phyloP scores from a whole-genome alignment of 2,113 vertebrate genomes.

The Trematocara nigrifrons region DNA sequence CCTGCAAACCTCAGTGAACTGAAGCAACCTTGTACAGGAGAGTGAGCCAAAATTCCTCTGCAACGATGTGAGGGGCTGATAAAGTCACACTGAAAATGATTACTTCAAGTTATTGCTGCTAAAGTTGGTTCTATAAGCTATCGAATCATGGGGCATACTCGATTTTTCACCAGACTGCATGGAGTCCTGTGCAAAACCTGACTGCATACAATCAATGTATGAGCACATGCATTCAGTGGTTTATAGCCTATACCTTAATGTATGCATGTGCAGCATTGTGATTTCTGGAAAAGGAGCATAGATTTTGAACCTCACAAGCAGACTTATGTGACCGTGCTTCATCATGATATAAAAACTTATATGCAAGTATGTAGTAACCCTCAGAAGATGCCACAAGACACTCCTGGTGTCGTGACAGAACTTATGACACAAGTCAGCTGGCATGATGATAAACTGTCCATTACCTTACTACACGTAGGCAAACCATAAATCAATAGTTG shows the following conservation, averaged over 20 bases:
- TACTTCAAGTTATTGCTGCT: not conserved
- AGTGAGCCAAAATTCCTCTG: not conserved
- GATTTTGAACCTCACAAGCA: not conserved
- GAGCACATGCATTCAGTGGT: not conserved
- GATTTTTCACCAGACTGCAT: not conserved
- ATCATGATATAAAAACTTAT: not conserved
- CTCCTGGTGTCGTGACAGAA: not conserved
- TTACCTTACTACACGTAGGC: not conserved
- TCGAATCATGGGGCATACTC: not conserved
- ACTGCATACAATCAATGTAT: not conserved
- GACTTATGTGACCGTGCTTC: not conserved
- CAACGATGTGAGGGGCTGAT: not conserved
- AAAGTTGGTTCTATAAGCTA: not conserved
- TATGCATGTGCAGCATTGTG: not conserved
- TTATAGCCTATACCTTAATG: not conserved
- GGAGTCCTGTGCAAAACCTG: not conserved
- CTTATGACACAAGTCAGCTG: not conserved
- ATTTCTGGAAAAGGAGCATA: not conserved
- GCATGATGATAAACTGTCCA: not conserved
- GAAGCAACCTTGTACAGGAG: not conserved
- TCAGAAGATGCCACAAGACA: not conserved
- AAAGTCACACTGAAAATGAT: not conserved
- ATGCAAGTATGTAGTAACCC: not conserved
- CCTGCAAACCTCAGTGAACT: not conserved
- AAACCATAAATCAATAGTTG: conserved; percentile 8